phyloP scores from a whole-genome alignment of 2,888 invertebrate genomes.

The Clepsis dumicolana region DNA sequence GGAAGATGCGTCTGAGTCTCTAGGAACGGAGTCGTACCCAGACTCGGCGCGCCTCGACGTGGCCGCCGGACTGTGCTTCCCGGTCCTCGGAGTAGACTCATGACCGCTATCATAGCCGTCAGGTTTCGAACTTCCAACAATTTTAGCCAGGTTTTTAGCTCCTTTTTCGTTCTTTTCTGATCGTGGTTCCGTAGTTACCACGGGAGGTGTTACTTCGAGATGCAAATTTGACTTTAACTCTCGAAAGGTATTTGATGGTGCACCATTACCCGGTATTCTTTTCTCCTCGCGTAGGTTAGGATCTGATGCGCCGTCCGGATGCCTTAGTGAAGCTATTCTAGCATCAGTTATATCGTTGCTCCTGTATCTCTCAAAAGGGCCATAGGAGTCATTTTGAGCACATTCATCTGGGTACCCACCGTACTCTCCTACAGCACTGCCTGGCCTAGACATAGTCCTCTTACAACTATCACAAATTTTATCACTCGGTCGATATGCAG shows the following conservation, averaged over 20 bases:
- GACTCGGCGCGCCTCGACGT: conserved; percentile 94
- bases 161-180: conserved; percentile 88
- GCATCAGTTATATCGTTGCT: conserved; percentile 83
- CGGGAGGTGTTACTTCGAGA: conserved; percentile 82
- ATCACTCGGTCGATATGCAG: conserved; percentile 90
- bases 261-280: conserved; percentile 88
- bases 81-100: conserved; percentile 93
- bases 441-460: conserved; percentile 89
- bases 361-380: conserved; percentile 89
- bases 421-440: conserved; percentile 89
- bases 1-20: conserved; percentile 95
- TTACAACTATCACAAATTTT: conserved; percentile 92
- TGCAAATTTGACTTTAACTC: conserved; percentile 84
- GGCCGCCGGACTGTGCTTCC: conserved; percentile 92
- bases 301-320: conserved; percentile 97
- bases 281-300: conserved; percentile 93
- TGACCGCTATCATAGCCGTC: conserved; percentile 94
- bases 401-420: conserved; percentile 86
- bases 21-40: conserved; percentile 96
- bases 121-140: conserved; percentile 88
- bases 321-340: conserved; percentile 91
- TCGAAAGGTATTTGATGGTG: conserved; percentile 87
- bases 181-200: conserved; percentile 86
- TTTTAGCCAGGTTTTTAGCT: conserved; percentile 88
- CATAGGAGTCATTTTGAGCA: conserved; percentile 79